phyloP scores from a whole-genome alignment of 2,113 vertebrate genomes.

The Coreoperca whiteheadi region DNA sequence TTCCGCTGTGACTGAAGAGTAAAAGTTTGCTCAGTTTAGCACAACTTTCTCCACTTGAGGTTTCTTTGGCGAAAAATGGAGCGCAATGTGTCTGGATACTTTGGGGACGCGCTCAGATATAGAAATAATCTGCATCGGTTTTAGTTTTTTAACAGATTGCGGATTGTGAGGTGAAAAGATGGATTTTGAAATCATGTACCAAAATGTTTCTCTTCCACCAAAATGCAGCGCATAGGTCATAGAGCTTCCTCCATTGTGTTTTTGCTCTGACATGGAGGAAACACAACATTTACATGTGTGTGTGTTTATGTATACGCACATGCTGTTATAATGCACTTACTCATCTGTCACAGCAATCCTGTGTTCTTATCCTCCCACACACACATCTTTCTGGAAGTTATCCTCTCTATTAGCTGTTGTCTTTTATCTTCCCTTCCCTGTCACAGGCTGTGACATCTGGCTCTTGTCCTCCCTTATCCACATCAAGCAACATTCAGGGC shows the following conservation, averaged over 20 bases:
- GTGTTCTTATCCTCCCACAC: conserved; percentile 65
- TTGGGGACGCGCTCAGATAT: conserved; percentile 15
- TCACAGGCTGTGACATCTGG: conserved; percentile 65
- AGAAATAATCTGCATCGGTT: conserved; percentile 34
- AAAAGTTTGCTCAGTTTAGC: conserved; percentile 74
- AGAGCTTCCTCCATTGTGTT: conserved; percentile 27
- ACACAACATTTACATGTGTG: conserved; percentile 11
- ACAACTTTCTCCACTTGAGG: conserved; percentile 71
- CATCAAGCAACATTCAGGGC: conserved; percentile 52
- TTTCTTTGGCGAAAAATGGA: conserved; percentile 52
- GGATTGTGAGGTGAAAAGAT: conserved; percentile 1
- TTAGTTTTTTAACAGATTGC: conserved; percentile 22
- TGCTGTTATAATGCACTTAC: conserved; percentile 55
- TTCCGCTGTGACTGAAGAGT: conserved; percentile 69
- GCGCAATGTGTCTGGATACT: conserved; percentile 50
- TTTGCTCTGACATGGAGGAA: conserved; percentile 17
- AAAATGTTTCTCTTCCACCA: conserved; percentile 4
- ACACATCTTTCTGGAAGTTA: conserved; percentile 62
- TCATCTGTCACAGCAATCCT: conserved; percentile 52
- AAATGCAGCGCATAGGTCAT: conserved; percentile 14
- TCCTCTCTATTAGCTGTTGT: conserved; percentile 52
- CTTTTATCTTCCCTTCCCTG: conserved; percentile 56
- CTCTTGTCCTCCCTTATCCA: conserved; percentile 51
- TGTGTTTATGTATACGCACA: neutral
- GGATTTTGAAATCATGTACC: conserved; percentile 34